Evolutionary conservation across 2,888 invertebrate genomes (phyloP).

Genomic region (Cataglyphis albicans): DNA sequence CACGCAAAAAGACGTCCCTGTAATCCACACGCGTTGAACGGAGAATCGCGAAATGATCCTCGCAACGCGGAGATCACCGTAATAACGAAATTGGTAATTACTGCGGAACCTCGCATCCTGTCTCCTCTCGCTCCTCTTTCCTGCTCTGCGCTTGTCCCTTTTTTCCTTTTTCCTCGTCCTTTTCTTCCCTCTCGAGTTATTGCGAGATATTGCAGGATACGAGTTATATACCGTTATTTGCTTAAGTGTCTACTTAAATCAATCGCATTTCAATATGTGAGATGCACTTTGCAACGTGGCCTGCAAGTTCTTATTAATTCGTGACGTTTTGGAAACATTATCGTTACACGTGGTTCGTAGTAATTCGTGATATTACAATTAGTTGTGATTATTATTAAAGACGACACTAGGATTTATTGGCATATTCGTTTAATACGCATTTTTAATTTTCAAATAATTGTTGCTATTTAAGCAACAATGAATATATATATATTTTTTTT

Average conservation of each 20-base stretch:
- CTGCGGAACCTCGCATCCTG: conserved; percentile 64
- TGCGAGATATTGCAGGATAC: conserved; percentile 55
- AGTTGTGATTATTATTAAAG: conserved; percentile 19
- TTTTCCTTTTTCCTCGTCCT: conserved; percentile 37
- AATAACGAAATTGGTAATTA: conserved; percentile 79
- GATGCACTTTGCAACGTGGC: conserved; percentile 27
- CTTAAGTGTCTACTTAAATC: conserved; percentile 66
- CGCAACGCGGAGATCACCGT: conserved; percentile 73
- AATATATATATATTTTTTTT: neutral
- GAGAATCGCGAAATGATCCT: conserved; percentile 69
- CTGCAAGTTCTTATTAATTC: conserved; percentile 20
- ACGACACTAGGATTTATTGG: conserved; percentile 27
- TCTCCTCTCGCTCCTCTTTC: conserved; percentile 8
- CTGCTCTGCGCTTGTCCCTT: conserved; percentile 15
- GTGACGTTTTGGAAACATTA: conserved; percentile 12
- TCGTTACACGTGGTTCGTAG: conserved; percentile 21
- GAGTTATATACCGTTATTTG: conserved; percentile 62
- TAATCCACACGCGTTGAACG: conserved; percentile 65
- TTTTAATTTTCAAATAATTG: neutral
- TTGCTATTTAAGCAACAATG: neutral
- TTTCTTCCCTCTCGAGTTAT: conserved; percentile 31
- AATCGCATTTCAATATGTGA: conserved; percentile 54
- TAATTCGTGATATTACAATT: neutral
- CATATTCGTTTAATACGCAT: conserved; percentile 11
- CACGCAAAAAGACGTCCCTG: conserved; percentile 33